Evolutionary conservation across 2,888 invertebrate species (phyloP).

Genomic region (Drosophila testacea): DNA sequence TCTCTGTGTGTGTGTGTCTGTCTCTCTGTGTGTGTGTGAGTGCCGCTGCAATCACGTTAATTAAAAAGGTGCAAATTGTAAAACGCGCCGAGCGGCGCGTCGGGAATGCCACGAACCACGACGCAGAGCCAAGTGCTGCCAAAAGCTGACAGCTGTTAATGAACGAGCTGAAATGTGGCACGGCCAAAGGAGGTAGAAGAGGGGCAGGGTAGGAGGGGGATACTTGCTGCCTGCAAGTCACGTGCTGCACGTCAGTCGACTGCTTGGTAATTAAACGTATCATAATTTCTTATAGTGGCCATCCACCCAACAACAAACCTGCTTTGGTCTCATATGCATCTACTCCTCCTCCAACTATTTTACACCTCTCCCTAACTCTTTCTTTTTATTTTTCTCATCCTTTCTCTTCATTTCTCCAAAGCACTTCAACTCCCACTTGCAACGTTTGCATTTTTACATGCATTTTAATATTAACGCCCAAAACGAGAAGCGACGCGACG

Average conservation of each 20-base stretch:
- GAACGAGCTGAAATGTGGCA: slow-evolving; percentile 71
- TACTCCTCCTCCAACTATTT: background rate
- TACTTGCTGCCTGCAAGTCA: slow-evolving; percentile 59
- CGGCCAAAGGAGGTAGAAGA: background rate
- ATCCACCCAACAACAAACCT: background rate
- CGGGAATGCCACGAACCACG: slow-evolving; percentile 62
- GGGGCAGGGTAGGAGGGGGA: background rate
- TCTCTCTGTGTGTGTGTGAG: slow-evolving; percentile 41
- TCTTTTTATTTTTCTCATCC: background rate
- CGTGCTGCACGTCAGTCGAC: slow-evolving; percentile 68
- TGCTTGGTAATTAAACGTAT: slow-evolving; percentile 77
- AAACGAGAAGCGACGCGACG: slow-evolving; percentile 66
- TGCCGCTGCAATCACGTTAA: slow-evolving; percentile 82
- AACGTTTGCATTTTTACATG: slow-evolving; percentile 72
- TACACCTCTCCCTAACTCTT: background rate
- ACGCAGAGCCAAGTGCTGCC: slow-evolving; percentile 71
- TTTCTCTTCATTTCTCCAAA: background rate
- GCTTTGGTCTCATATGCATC: slow-evolving; percentile 30
- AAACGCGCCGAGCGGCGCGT: slow-evolving; percentile 70
- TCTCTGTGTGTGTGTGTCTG: slow-evolving; percentile 20
- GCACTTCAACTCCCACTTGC: slow-evolving; percentile 34
- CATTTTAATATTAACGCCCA: slow-evolving; percentile 76
- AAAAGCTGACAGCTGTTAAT: slow-evolving; percentile 83
- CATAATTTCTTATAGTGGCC: slow-evolving; percentile 69
- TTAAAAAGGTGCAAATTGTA: slow-evolving; percentile 84